Conservation (phyloP, 1,140 invertebrate genomes). For the Orchestia grillus region DNA sequence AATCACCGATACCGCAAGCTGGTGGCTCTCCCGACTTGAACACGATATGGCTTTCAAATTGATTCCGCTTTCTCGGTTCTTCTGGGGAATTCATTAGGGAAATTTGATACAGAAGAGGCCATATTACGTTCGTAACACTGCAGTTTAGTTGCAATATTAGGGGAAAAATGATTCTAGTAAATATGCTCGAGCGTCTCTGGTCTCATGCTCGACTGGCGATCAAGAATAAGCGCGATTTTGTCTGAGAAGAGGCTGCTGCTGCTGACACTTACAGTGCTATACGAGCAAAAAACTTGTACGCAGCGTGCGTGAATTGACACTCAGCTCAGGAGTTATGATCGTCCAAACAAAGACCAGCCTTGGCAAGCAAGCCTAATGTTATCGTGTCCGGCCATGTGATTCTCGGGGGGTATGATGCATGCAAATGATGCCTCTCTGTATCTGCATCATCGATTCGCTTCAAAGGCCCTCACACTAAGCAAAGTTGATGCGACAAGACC, state of each 20-base stretch:
- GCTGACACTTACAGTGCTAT: constrained; percentile 50
- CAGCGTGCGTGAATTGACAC: constrained; percentile 53
- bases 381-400: constrained; percentile 33
- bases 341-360: constrained; percentile 4
- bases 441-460: constrained; percentile 50
- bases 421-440: constrained; percentile 34
- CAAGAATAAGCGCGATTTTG: constrained; percentile 36
- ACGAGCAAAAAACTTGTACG: constrained; percentile 46
- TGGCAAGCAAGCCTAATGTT: constrained; percentile 34
- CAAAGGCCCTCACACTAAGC: constrained; percentile 35
- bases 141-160: background rate
- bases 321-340: background rate
- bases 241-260: constrained; percentile 31
- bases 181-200: background rate
- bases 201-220: constrained; percentile 31
- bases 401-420: constrained; percentile 46
- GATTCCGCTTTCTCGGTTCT: background rate
- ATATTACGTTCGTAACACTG: background rate
- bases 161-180: background rate
- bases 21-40: background rate
- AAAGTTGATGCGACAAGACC: background rate
- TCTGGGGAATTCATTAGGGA: background rate
- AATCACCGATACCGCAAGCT: background rate
- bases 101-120: background rate
- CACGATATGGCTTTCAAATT: constrained; percentile 8